Evolutionary conservation across 2,113 vertebrate species (phyloP).

Genomic region (Corydoras sp.): DNA sequence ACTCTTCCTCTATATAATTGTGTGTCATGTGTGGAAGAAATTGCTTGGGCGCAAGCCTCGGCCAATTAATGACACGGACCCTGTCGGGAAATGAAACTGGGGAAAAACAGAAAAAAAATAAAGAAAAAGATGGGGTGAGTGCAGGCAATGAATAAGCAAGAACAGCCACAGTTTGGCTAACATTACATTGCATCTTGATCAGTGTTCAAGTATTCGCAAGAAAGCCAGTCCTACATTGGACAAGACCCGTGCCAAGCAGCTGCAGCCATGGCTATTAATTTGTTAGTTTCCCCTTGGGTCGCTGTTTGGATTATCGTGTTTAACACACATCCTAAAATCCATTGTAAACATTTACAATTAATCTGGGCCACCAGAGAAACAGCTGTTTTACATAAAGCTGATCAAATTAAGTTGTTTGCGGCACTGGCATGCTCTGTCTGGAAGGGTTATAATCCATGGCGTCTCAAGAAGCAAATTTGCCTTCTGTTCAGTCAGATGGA

Average conservation of each 20-base stretch:
- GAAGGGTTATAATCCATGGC: slow-evolving; percentile 43
- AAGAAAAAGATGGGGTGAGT: slow-evolving; percentile 21
- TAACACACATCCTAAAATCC: slow-evolving; percentile 67
- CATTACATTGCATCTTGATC: slow-evolving; percentile 1
- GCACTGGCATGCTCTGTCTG: slow-evolving; percentile 51
- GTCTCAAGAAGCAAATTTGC: slow-evolving; percentile 35
- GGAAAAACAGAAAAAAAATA: slow-evolving; percentile 16
- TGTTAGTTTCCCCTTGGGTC: slow-evolving; percentile 61
- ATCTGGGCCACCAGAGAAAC: slow-evolving; percentile 51
- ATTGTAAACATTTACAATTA: slow-evolving; percentile 72
- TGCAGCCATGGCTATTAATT: slow-evolving; percentile 60
- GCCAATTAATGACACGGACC: slow-evolving; percentile 66
- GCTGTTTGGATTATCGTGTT: slow-evolving; percentile 62
- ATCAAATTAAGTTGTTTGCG: slow-evolving; percentile 70
- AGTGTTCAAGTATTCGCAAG: slow-evolving; percentile 33
- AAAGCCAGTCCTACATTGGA: slow-evolving; percentile 6
- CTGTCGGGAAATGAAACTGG: slow-evolving; percentile 33
- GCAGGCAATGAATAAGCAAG: slow-evolving; percentile 3
- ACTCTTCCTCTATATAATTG: slow-evolving; percentile 83
- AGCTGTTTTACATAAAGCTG: slow-evolving; percentile 66
- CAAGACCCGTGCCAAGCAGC: slow-evolving; percentile 52
- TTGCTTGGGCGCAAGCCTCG: slow-evolving; percentile 70
- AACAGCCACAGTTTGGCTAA: background rate
- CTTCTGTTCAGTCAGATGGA: slow-evolving; percentile 39
- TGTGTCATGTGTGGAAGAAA: slow-evolving; percentile 84